These are phyloP conservation scores for Rynchops niger DNA, from an alignment of 2,113 vertebrate genomes.

Conservation along the genomic window DNA sequence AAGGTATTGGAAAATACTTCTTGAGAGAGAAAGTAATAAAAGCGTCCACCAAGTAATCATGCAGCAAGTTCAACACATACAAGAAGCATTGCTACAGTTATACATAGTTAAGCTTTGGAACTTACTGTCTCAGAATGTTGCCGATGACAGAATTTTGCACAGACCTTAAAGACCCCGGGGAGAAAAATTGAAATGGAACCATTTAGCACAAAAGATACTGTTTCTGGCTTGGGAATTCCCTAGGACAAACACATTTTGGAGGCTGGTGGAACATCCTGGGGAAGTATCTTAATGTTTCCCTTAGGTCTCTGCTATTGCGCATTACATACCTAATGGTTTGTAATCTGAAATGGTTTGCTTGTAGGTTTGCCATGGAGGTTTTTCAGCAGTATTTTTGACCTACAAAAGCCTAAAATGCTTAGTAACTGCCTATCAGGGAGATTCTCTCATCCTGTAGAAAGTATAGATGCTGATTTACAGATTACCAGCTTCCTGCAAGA, in stretches of 20 bases:
- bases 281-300: not conserved
- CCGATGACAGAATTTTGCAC: not conserved
- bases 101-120: not conserved
- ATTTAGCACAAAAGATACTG: not conserved
- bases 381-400: not conserved
- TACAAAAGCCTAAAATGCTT: not conserved
- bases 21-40: not conserved
- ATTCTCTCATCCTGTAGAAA: not conserved
- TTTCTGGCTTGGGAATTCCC: not conserved
- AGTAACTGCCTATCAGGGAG: not conserved
- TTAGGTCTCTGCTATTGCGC: not conserved
- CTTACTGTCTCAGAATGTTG: not conserved
- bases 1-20: not conserved
- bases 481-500: not conserved
- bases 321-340: not conserved
- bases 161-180: not conserved
- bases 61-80: not conserved
- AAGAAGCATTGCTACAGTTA: not conserved
- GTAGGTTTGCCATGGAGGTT: not conserved
- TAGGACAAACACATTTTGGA: not conserved
- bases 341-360: not conserved
- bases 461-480: not conserved
- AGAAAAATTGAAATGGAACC: not conserved
- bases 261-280: not conserved
- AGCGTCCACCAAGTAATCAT: not conserved